Base-by-base conservation (phyloP, 2,888 invertebrate species). In the Athetis lepigone region DNA sequence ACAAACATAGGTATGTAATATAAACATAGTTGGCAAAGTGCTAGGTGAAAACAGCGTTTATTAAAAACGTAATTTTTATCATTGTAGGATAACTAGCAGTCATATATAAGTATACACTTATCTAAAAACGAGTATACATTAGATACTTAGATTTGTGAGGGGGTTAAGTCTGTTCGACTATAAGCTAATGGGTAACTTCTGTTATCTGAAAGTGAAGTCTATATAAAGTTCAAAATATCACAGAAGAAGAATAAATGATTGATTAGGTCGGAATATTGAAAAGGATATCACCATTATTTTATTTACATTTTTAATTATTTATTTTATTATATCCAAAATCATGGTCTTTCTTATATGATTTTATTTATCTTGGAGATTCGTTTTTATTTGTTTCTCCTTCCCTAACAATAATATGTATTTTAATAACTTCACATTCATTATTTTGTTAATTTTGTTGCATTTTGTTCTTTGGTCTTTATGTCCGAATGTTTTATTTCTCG, bases 381-480 rank as follows among this genome's bases (percentile, higher is more conserved):
- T 57, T 37, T n/a, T 23, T 9, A 23, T 57, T 36, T 16, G 13
- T 62, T 54, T 50, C 11, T n/a, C 7, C 5, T 36, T 46, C 2
- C 9, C 5, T 19, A 43, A 46, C 13, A 25, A 1, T 2, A 43
- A 8, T 16, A 45, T 71, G 21, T 54, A 52, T 27, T 9, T 4
- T 8, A 25, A 33, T 25, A 16, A 46, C 19, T 55, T 66, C 67
- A 68, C 50, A 60, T 39, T 69, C 55, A 65, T 74, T 68, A 27
- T 70, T 52, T 61, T 47, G 51, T 79, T 81, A 19, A 68, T 83
- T 85, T 83, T 56, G 63, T 83, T 88, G 86, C 89, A 77, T 83
- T 86, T 68, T 80, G 78, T 87, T 84, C 77, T 87, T 82, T 77
- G 55, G 57, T 78, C 8, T 56, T 58, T 60, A 45, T 23, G 29